Percentiles rank a stretch among this genome's conserved stretches.
Evolutionary conservation across 2,888 invertebrate genomes (phyloP).

Genomic region (Cheiracanthium punctorium): DNA sequence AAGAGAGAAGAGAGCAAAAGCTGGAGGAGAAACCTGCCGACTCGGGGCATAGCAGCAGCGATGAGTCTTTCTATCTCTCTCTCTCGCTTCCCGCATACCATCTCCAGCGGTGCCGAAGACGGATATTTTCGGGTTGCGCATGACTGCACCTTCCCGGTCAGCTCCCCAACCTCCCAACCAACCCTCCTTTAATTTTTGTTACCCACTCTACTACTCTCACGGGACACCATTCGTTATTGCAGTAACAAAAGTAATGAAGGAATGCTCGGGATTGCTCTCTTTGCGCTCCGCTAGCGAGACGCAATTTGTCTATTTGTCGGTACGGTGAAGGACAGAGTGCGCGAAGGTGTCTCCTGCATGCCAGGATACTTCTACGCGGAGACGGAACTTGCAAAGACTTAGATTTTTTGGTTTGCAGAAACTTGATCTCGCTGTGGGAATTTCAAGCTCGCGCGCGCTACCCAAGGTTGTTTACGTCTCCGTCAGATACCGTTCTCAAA

Average conservation of each 20-base stretch:
- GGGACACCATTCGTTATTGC: slow-evolving; percentile 52
- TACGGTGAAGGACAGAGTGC: neutral
- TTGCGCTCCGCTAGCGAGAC: slow-evolving; percentile 34
- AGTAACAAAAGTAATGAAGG: slow-evolving; percentile 57
- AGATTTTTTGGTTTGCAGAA: no score
- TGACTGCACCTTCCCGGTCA: slow-evolving; percentile 47
- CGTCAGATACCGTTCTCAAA: no score
- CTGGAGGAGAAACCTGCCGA: neutral
- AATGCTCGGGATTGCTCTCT: slow-evolving; percentile 51
- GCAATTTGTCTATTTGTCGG: slow-evolving; percentile 15
- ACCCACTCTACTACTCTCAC: slow-evolving; percentile 17
- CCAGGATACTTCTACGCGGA: neutral
- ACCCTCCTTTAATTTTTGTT: slow-evolving; percentile 10
- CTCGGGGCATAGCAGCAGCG: slow-evolving; percentile 31
- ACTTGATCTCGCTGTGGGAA: no score
- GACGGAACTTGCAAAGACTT: no score
- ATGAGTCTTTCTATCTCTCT: no score
- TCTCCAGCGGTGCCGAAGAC: slow-evolving; percentile 64
- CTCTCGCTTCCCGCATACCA: slow-evolving; percentile 45
- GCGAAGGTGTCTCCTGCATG: neutral
- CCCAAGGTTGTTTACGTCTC: no score
- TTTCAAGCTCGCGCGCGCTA: no score
- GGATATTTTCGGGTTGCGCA: slow-evolving; percentile 50
- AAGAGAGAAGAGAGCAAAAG: neutral
- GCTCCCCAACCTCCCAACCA: slow-evolving; percentile 17